These are phyloP conservation scores for Pyralis farinalis DNA, from an alignment of 2,888 invertebrate species.

Conservation along the genomic window DNA sequence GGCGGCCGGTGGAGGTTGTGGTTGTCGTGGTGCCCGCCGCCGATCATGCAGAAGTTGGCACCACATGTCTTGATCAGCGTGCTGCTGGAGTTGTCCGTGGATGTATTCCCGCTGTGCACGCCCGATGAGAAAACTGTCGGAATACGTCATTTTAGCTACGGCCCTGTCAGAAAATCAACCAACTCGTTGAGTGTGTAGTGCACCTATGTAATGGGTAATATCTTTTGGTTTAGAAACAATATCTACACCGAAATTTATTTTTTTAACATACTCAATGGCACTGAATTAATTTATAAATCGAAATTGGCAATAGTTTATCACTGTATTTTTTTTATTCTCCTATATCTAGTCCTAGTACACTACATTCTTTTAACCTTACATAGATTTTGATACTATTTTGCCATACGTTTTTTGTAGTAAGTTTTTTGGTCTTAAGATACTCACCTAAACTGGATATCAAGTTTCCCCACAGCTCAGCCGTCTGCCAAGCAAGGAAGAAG, in stretches of 20 bases:
- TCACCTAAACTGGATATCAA: conserved; percentile 95
- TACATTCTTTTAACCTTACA: too few relatives aligned
- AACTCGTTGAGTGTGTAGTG: neutral
- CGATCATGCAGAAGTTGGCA: conserved; percentile 90
- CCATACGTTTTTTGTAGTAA: too few relatives aligned
- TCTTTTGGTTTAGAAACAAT: too few relatives aligned
- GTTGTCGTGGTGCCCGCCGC: conserved; percentile 83
- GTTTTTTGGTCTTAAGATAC: too few relatives aligned
- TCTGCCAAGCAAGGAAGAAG: conserved; percentile 99
- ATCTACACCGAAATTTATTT: too few relatives aligned
- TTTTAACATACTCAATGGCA: too few relatives aligned
- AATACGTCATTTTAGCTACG: conserved; percentile 9
- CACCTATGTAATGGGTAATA: too few relatives aligned
- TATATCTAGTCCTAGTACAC: too few relatives aligned
- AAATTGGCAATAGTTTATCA: too few relatives aligned
- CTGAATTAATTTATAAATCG: too few relatives aligned
- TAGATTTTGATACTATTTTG: too few relatives aligned
- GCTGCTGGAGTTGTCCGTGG: conserved; percentile 64
- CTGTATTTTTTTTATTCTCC: too few relatives aligned
- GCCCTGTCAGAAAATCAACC: neutral
- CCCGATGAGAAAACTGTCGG: conserved; percentile 88
- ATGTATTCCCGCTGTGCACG: conserved; percentile 81
- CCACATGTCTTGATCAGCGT: conserved; percentile 85
- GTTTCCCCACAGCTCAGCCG: conserved; percentile 98
- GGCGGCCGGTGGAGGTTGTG: conserved; percentile 90